A percentile compares a stretch with the other conserved stretches of the same genome.
Evolutionary conservation across 2,888 invertebrate species (phyloP).

Genomic region (Stratiomys singularior): DNA sequence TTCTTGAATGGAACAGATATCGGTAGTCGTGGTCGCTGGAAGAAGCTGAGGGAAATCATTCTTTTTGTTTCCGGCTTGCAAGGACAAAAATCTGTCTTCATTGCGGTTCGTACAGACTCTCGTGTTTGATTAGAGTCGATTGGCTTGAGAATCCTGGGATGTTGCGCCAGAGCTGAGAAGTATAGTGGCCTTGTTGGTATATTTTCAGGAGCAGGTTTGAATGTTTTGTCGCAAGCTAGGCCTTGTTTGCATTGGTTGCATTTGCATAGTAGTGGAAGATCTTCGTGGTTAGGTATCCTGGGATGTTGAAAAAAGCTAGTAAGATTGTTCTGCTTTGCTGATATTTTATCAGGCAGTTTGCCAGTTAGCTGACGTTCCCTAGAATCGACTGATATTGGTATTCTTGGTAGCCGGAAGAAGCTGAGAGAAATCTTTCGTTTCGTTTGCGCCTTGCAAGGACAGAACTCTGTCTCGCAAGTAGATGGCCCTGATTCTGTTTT

Average conservation of each 20-base stretch:
- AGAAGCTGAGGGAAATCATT: background rate
- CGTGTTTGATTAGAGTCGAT: background rate
- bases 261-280: background rate
- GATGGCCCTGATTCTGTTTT: too few species aligned
- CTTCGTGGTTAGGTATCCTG: background rate
- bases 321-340: background rate
- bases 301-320: conserved; percentile 11
- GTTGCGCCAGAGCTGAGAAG: background rate
- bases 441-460: background rate
- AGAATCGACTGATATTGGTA: background rate
- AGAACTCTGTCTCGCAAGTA: too few species aligned
- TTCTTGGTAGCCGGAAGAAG: background rate
- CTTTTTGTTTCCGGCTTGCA: background rate
- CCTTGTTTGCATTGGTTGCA: background rate
- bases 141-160: background rate
- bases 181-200: background rate
- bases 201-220: too few species aligned
- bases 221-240: background rate
- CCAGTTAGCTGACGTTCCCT: background rate
- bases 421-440: background rate
- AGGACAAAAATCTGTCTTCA: background rate
- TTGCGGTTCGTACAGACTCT: background rate
- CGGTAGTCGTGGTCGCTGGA: background rate
- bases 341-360: background rate
- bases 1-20: background rate